phyloP scores from a whole-genome alignment of 2,888 invertebrate genomes.

The Leucozona laternaria region DNA sequence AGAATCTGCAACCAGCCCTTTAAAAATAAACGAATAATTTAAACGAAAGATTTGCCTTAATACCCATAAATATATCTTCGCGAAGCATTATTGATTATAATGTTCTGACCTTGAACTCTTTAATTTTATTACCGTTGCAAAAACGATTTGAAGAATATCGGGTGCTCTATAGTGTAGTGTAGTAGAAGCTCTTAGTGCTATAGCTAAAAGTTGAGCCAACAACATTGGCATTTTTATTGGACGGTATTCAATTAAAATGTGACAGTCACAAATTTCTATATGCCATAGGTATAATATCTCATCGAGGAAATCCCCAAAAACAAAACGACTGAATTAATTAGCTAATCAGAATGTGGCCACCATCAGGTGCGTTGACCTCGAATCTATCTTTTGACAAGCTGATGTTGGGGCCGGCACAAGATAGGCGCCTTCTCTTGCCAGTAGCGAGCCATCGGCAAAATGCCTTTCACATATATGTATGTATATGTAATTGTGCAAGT shows the following conservation, averaged over 20 bases:
- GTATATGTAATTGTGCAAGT: background rate
- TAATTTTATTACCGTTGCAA: conserved; percentile 28
- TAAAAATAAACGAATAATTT: background rate
- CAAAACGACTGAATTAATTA: conserved; percentile 62
- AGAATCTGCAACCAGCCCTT: background rate
- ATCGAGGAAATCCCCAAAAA: conserved; percentile 55
- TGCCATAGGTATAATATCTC: conserved; percentile 37
- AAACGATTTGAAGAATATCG: background rate
- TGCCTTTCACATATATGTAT: conserved; percentile 61
- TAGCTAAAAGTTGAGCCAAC: background rate
- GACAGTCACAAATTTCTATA: conserved; percentile 53
- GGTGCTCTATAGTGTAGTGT: background rate
- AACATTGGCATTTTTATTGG: background rate
- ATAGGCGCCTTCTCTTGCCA: conserved; percentile 55
- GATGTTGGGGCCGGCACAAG: background rate
- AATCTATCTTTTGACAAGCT: conserved; percentile 56
- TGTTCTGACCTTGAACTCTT: conserved; percentile 14
- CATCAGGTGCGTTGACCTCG: conserved; percentile 58
- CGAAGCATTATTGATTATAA: background rate
- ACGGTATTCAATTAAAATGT: conserved; percentile 31
- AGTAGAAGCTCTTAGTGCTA: background rate
- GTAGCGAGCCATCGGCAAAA: conserved; percentile 52
- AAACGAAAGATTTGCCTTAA: background rate
- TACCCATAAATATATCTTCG: background rate
- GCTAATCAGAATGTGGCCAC: conserved; percentile 50